Percentiles rank a stretch among this genome's conserved stretches.
Evolutionary conservation across 2,113 vertebrate species (phyloP).

Genomic region (Esox niger): DNA sequence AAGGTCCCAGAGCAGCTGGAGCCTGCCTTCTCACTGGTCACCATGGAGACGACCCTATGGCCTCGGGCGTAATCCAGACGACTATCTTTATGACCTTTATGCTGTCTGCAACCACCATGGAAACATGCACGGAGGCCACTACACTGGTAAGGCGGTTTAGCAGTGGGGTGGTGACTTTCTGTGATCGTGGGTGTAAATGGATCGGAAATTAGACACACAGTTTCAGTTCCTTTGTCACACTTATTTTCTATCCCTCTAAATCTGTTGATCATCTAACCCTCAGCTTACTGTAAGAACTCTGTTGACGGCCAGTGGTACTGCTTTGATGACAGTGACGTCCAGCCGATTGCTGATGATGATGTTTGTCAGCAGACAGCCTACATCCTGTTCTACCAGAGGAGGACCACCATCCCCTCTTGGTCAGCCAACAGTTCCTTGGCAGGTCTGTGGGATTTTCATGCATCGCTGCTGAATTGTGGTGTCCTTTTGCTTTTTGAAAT

Average conservation of each 20-base stretch:
- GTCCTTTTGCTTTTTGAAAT: background rate
- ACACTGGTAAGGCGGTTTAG: constrained; percentile 77
- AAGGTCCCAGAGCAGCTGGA: constrained; percentile 98
- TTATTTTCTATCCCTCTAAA: background rate
- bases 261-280: constrained; percentile 1
- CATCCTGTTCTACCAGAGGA: constrained; percentile 96
- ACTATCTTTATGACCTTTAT: constrained; percentile 95
- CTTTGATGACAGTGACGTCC: constrained; percentile 97
- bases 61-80: constrained; percentile 91
- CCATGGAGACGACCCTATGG: constrained; percentile 95
- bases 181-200: background rate
- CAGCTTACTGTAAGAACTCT: constrained; percentile 93
- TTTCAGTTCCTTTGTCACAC: no score
- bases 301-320: constrained; percentile 98
- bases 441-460: no score
- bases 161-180: background rate
- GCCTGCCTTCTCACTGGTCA: constrained; percentile 95
- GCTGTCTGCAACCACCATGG: constrained; percentile 98
- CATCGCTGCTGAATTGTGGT: background rate
- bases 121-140: constrained; percentile 97
- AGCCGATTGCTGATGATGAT: constrained; percentile 85
- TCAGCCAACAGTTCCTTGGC: constrained; percentile 93
- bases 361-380: constrained; percentile 94
- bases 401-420: constrained; percentile 92
- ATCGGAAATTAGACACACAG: no score